A percentile compares a stretch with the other conserved stretches of the same genome.
Evolutionary conservation across 2,888 invertebrate species (phyloP).

Genomic region (Drosophila sordidula): DNA sequence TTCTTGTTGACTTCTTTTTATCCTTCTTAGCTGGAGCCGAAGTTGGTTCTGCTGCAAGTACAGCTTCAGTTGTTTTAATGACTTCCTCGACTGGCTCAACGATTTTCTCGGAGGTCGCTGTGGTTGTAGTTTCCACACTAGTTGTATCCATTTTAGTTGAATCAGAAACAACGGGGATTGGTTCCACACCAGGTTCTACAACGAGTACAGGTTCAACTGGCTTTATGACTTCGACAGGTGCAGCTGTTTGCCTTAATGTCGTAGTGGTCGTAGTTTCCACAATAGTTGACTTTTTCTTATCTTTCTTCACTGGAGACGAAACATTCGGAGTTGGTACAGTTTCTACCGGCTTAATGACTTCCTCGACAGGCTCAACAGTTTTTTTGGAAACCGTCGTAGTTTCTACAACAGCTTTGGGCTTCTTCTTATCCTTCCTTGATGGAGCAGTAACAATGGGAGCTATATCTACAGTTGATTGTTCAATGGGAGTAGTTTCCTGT

Average conservation of each 20-base stretch:
- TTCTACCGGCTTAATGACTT: slow-evolving; percentile 10
- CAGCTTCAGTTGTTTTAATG: slow-evolving; percentile 6
- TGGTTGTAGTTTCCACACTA: slow-evolving; percentile 24
- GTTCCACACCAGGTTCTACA: neutral
- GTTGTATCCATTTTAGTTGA: slow-evolving; percentile 23
- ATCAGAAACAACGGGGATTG: neutral
- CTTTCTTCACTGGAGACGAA: slow-evolving; percentile 10
- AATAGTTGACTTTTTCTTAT: slow-evolving; percentile 11
- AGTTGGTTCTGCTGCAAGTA: neutral
- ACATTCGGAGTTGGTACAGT: neutral
- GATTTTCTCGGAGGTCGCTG: neutral
- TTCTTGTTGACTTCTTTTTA: slow-evolving; percentile 11
- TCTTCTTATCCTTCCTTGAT: slow-evolving; percentile 41
- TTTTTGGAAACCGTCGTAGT: slow-evolving; percentile 5
- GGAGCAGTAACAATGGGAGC: slow-evolving; percentile 3
- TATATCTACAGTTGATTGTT: slow-evolving; percentile 9
- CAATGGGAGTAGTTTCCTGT: slow-evolving; percentile 8
- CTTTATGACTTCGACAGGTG: slow-evolving; percentile 2
- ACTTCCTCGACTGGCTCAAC: slow-evolving; percentile 17
- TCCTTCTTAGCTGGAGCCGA: slow-evolving; percentile 14
- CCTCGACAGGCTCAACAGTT: slow-evolving; percentile 8
- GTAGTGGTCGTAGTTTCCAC: slow-evolving; percentile 12
- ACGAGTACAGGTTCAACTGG: neutral
- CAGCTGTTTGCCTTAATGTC: neutral
- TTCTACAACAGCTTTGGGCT: slow-evolving; percentile 25